Percentiles rank a stretch among this genome's conserved stretches.
Conservation (phyloP, 2,113 vertebrate genomes). For the Mustela nigripes region DNA sequence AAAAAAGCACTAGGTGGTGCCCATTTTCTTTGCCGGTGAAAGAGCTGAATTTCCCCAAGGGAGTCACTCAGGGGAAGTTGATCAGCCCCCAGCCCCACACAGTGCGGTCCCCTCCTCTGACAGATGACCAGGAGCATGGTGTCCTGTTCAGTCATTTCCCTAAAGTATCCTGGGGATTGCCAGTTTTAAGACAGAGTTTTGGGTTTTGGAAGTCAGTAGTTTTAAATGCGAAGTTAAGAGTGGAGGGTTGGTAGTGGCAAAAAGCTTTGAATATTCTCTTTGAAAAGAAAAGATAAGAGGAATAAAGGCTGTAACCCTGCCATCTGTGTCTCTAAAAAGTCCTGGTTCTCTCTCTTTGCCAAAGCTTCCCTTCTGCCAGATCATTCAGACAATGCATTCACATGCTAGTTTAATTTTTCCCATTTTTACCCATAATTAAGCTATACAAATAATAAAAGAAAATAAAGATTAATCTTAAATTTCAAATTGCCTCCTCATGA, state of each 20-base stretch:
- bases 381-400: conserved; percentile 57
- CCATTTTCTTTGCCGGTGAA: conserved; percentile 91
- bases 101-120: conserved; percentile 50
- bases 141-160: conserved; percentile 38
- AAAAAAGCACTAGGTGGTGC: conserved; percentile 97
- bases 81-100: conserved; percentile 64
- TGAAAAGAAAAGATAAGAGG: conserved; percentile 57
- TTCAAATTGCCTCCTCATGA: conserved; percentile 56
- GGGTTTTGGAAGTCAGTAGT: conserved; percentile 39
- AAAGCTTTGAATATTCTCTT: conserved; percentile 47
- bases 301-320: conserved; percentile 1
- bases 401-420: conserved; percentile 67
- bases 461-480: conserved; percentile 57
- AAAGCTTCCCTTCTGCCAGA: conserved; percentile 61
- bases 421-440: conserved; percentile 44
- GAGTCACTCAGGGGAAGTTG: conserved; percentile 82
- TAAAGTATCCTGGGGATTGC: neutral
- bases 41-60: conserved; percentile 82
- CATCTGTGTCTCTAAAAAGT: conserved; percentile 66
- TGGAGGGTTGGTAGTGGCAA: neutral
- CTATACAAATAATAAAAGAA: conserved; percentile 53
- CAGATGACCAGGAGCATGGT: conserved; percentile 40
- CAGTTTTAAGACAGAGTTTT: neutral
- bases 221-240: conserved; percentile 29
- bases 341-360: conserved; percentile 65